These are phyloP conservation scores for Pilophorus perplexus DNA, from an alignment of 2,888 invertebrate genomes.

Conservation along the genomic window DNA sequence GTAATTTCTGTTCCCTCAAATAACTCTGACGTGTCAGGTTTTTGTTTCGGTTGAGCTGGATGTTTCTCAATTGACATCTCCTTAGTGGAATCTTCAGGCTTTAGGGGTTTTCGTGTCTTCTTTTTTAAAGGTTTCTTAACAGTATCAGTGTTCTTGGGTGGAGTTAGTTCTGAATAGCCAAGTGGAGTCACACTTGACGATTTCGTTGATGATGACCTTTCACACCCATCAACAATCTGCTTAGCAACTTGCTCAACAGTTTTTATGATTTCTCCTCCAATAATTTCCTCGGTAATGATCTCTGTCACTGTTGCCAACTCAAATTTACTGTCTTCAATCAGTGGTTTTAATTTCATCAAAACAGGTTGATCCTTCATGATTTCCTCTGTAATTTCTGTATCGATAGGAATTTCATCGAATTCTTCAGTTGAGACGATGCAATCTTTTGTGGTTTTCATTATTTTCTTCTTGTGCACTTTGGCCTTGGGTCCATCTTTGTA, in stretches of 20 bases:
- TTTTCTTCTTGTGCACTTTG: slow-evolving; percentile 34
- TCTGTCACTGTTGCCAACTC: slow-evolving; percentile 28
- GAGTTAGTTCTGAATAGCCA: no score
- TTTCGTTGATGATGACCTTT: slow-evolving; percentile 11
- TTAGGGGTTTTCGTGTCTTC: no score
- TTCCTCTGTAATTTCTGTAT: slow-evolving; percentile 31
- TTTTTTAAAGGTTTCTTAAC: no score
- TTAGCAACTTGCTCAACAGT: slow-evolving; percentile 30
- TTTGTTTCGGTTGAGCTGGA: neutral
- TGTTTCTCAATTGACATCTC: no score
- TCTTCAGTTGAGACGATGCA: slow-evolving; percentile 50
- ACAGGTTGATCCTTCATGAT: slow-evolving; percentile 21
- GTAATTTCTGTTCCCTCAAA: no score
- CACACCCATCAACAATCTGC: slow-evolving; percentile 44
- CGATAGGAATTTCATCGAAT: slow-evolving; percentile 41
- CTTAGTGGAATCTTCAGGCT: slow-evolving; percentile 15
- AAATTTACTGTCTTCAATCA: slow-evolving; percentile 32
- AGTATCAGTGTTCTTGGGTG: no score
- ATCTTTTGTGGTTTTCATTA: slow-evolving; percentile 34
- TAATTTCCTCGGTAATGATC: slow-evolving; percentile 23
- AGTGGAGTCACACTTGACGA: no score
- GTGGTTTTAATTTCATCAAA: slow-evolving; percentile 4
- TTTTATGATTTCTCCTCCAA: neutral
- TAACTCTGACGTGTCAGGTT: slow-evolving; percentile 44
- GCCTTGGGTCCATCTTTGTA: slow-evolving; percentile 20